Percentiles rank a stretch among this genome's conserved stretches.
Evolutionary conservation across 2,888 invertebrate species (phyloP).

Genomic region (Drosophila prostipennis): DNA sequence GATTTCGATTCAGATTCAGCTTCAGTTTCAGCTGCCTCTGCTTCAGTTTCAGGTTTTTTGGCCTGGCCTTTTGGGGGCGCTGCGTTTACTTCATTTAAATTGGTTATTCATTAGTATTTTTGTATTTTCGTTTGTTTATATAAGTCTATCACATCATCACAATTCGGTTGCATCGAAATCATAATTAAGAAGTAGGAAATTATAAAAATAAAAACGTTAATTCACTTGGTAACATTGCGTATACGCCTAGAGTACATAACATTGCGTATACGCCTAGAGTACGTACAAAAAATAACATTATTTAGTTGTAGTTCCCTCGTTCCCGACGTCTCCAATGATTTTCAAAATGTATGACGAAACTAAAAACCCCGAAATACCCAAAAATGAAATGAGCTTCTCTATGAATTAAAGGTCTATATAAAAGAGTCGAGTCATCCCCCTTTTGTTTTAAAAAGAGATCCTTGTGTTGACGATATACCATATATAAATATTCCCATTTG

Average conservation of each 20-base stretch:
- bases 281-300: constrained; percentile 64
- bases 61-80: constrained; percentile 34
- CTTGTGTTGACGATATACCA: constrained; percentile 53
- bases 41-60: constrained; percentile 40
- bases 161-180: constrained; percentile 80
- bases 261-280: constrained; percentile 75
- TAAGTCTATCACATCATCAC: constrained; percentile 84
- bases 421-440: constrained; percentile 30
- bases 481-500: constrained; percentile 23
- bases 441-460: constrained; percentile 62
- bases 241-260: constrained; percentile 72
- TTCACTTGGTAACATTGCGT: constrained; percentile 67
- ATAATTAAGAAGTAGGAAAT: constrained; percentile 36
- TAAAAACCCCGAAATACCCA: constrained; percentile 5
- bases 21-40: constrained; percentile 28
- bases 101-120: constrained; percentile 64
- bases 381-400: background rate
- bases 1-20: constrained; percentile 29
- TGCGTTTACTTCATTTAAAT: constrained; percentile 47
- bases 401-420: constrained; percentile 16
- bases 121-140: constrained; percentile 70
- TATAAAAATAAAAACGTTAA: constrained; percentile 18
- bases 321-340: constrained; percentile 11
- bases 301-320: constrained; percentile 8
- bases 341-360: constrained; percentile 2